Evolutionary conservation across 1,140 invertebrate genomes (phyloP), one percentile per base, ranked within the genome.

Genomic region (Drosophila pseudoobscura): DNA sequence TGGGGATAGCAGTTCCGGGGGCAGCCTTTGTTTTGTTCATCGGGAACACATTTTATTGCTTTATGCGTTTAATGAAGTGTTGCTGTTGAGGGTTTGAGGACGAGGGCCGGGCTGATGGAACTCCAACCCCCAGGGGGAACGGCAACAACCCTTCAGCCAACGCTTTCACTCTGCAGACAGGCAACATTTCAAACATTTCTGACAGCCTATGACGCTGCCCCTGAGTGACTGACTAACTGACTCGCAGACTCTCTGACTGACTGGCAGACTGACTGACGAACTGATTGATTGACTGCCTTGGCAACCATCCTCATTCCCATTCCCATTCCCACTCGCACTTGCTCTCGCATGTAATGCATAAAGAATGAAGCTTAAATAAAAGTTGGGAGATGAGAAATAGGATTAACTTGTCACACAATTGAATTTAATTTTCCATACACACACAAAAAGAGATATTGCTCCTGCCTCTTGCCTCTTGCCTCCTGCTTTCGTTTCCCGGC

Each of bases 361-460:
- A 89, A 84, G 76, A 80, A 80, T 89, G 84, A 89, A 80, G 84
- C 84, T 89, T 89, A 89, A 89, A 89, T 89, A 89, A 89, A 89
- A 89, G 62, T 89, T 89, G 85, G 74, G 62, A 76, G 83, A 88
- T 88, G 83, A 88, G 87, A 79, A 89, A 89, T 89, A 89, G 85
- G 85, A 89, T 89, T 89, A 89, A 89, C 87, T 89, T 89, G 87
- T 89, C 87, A 89, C 85, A 89, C 85, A 89, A 89, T 89, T 89
- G 87, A 89, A 89, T 89, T 89, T 89, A 89, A 89, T 89, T 89
- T 89, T 89, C 85, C 72, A 76, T 83, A 83, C 61, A 74, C 60
- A 55, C 54, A 69, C 17, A 54, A 11, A 76, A 77, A 76, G 68
- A 57, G 53, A 26, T 17, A 26, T 47, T 43, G 17, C 24, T 26